Conservation (phyloP, 2,797 vertebrate species). For the Takifugu ocellatus region DNA sequence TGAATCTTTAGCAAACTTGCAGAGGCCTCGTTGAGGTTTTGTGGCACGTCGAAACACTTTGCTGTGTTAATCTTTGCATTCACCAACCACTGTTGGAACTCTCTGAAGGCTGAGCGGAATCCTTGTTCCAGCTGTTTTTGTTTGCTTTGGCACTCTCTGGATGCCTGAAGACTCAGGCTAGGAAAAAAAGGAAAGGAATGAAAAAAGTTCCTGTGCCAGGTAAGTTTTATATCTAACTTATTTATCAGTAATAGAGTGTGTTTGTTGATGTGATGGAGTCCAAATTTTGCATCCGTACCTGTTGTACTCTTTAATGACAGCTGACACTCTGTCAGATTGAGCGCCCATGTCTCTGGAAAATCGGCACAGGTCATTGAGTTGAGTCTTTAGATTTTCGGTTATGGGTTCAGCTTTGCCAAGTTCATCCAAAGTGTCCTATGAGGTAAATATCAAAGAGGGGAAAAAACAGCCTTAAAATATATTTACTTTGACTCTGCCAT, state of each 20-base stretch:
- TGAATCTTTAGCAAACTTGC: slow-evolving; percentile 90
- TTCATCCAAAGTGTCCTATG: slow-evolving; percentile 84
- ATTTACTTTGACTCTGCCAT: not conserved
- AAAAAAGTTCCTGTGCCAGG: too few relatives aligned
- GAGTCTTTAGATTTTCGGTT: slow-evolving; percentile 88
- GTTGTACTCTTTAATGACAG: slow-evolving; percentile 94
- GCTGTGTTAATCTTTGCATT: slow-evolving; percentile 89
- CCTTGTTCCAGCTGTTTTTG: slow-evolving; percentile 90
- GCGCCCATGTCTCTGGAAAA: slow-evolving; percentile 91
- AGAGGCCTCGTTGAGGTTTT: slow-evolving; percentile 84
- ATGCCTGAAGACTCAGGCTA: slow-evolving; percentile 90
- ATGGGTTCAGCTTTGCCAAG: slow-evolving; percentile 86
- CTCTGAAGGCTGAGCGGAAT: slow-evolving; percentile 83
- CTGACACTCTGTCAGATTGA: slow-evolving; percentile 88
- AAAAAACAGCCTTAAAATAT: not conserved
- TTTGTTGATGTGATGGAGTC: too few relatives aligned
- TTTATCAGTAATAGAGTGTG: too few relatives aligned
- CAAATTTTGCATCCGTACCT: slow-evolving; percentile 70
- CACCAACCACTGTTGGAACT: slow-evolving; percentile 96
- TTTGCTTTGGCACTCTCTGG: slow-evolving; percentile 89
- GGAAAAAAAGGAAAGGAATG: not conserved
- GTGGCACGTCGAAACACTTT: slow-evolving; percentile 92
- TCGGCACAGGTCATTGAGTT: slow-evolving; percentile 90
- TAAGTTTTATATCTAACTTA: too few relatives aligned
- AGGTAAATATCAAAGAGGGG: slow-evolving; percentile 3